Base-by-base conservation (phyloP, 2,797 vertebrate species). In the Pogonophryne albipinna region DNA sequence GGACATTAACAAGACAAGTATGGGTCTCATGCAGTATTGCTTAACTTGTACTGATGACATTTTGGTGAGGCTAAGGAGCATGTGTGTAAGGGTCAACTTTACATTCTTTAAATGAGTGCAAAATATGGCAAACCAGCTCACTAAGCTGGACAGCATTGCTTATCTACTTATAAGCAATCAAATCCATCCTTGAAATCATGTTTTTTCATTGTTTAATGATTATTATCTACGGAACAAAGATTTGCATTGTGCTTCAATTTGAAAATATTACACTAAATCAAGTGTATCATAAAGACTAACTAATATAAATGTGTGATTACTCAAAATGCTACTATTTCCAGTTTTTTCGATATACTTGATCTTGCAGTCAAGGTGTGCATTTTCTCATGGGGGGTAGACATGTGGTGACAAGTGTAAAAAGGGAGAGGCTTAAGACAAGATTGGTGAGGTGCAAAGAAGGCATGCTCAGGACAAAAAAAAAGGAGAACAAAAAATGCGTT, bases 361-460 rank as follows among this genome's bases (percentile, higher is more conserved):
- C 63, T 78, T 84, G 83, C 84, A 85, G 75, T 86, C 79, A 83
- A 85, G 70, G 85, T 91, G 74, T 76, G 87, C 60, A 56, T 85
- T 91, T 87, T 82, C 81, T 83, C 89, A 83, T 80, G 90, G 91
- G 92, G 27, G 93, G 79, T 79, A 85, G 83, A 95, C 90, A 94
- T 89, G 92, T 85, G 94, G 92, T 87, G 91, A 83, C 85, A 87
- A 92, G 92, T 93, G 89, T 92, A 92, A 92, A 93, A 91, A 92
- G 86, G 86, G 91, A 91, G 87, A 87, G 91, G 89, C 93, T 93
- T 94, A 97, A 95, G 95, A 96, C 95, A 96, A 97, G 97, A 96
- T 96, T 97, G 97, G 97, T 97, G 97, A 98, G 96, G 97, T 96
- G 96, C 95, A 96, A 95, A 97, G 93, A 96, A 94, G 95, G 95